Evolutionary conservation across 2,797 vertebrate genomes (phyloP), one percentile per base, ranked within the genome.

Genomic region (Crenuchus spilurus): DNA sequence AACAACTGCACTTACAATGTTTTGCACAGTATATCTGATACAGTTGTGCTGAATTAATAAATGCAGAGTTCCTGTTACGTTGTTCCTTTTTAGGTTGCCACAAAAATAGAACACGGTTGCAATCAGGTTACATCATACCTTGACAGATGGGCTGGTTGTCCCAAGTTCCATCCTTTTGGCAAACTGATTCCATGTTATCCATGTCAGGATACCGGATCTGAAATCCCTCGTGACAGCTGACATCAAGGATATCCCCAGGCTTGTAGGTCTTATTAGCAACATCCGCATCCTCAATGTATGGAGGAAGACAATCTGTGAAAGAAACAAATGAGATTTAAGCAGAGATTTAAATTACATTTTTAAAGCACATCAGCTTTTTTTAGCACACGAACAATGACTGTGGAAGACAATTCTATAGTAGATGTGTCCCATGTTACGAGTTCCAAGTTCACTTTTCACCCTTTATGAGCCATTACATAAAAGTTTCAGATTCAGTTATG

Each of bases 121-220:
- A n/a, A 7, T n/a, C 44, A 18, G 46, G 54, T 39, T 72, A 60
- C 35, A 58, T 39, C 76, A 54, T 85, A 95, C 93, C 94, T 94
- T 93, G 92, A 86, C 94, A 95, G 84, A 91, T 85, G 80, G 94
- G 93, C 77, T 94, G 91, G 71, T 93, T 94, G 82, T 93, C 92
- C 94, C 94, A 95, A 0, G 87, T 89, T 75, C 93, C 92, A 70
- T 94, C 93, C 26, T 92, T 86, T 33, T 88, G 93, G 82, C 93
- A 94, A 31, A 93, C 39, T 2, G 94, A 92, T 78, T 86, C 90
- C 91, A 91, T 80, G 79, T 90, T 93, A 88, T 95, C 92, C 71
- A 91, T 90, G 80, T 94, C 92, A 3, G 94, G 92, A 83, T 95
- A 94, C 54, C 91, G 90, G 64, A 94, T 93, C 89, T 93, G 92